Base-by-base conservation (phyloP, 2,888 invertebrate species). In the Parelbella ahira region DNA sequence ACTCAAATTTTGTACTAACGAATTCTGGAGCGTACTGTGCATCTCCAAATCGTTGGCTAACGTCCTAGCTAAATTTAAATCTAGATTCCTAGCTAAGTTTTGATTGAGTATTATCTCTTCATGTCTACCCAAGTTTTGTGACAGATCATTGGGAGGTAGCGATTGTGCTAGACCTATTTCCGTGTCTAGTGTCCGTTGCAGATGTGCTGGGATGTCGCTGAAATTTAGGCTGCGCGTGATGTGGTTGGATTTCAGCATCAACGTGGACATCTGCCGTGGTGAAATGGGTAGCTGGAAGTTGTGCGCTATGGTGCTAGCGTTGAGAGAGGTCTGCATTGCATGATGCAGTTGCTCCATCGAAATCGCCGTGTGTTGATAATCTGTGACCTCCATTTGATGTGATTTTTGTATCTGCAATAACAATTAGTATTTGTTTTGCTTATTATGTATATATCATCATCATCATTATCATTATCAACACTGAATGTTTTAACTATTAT, bases 341-440 rank as follows among this genome's bases (percentile, higher is more conserved):
- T 86, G 82, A 34, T 86, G 86, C 0, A 86, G 62, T 42, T 86
- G 86, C 47, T 86, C 86, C 79, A 86, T 81, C 0, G 84, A 80
- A 53, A 86, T 66, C 0, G 71, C 58, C 0, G 79, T 63, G 47
- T 83, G 81, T 23, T 83, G 81, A 50, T 81, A 79, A 0, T 84
- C 84, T 0, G 56, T 45, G 4, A 56, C 28, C 4, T 84, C 84
- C 2, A 80, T 63, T 49, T 73, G 77, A 24, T 81, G 81, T 0
- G 80, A 63, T 52, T 84, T 84, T 47, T 82, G 84, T 0, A 82
- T 58, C 86, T 86, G 71, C 2, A 32, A 11, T 3, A 34, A 11
- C 9, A 12, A 5, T 18, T 3, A 20, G 2, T 20, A 15, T 3
- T 15, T 15, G 15, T 15, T 4, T 15, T 15, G 15, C n/a, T n/a